A percentile compares a stretch with the other conserved stretches of the same genome.
Conservation (phyloP, 1,140 invertebrate species). For the Triops longicaudatus region DNA sequence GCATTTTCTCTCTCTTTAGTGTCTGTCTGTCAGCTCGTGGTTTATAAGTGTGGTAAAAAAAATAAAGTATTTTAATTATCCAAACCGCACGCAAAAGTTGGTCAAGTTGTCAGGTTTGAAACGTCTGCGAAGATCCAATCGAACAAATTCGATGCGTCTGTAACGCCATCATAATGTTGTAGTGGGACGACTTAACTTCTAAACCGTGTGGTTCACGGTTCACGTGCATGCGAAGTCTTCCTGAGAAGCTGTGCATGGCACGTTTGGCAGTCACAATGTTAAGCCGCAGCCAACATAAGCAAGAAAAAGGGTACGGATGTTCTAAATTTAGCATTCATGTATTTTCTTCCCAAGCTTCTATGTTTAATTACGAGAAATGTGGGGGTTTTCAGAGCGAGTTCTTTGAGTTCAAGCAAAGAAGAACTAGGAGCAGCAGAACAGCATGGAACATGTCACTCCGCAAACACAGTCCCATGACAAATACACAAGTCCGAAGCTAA, state of each 20-base stretch:
- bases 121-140: background rate
- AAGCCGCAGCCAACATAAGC: slow-evolving; percentile 6
- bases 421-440: background rate
- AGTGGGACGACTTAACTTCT: too few species aligned
- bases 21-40: background rate
- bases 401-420: background rate
- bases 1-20: background rate
- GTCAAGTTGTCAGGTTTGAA: background rate
- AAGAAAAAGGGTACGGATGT: background rate
- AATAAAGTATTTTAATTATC: background rate
- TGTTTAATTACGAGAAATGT: background rate
- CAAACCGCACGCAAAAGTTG: background rate
- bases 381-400: background rate
- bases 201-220: too few species aligned
- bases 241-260: background rate
- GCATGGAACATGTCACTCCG: slow-evolving; percentile 4
- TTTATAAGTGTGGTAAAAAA: background rate
- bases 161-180: too few species aligned
- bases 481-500: slow-evolving; percentile 4
- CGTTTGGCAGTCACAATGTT: background rate
- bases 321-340: background rate
- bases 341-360: background rate
- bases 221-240: too few species aligned
- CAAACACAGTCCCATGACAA: slow-evolving; percentile 1
- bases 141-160: background rate